phyloP scores from a whole-genome alignment of 2,113 vertebrate species.

The Scortum barcoo region DNA sequence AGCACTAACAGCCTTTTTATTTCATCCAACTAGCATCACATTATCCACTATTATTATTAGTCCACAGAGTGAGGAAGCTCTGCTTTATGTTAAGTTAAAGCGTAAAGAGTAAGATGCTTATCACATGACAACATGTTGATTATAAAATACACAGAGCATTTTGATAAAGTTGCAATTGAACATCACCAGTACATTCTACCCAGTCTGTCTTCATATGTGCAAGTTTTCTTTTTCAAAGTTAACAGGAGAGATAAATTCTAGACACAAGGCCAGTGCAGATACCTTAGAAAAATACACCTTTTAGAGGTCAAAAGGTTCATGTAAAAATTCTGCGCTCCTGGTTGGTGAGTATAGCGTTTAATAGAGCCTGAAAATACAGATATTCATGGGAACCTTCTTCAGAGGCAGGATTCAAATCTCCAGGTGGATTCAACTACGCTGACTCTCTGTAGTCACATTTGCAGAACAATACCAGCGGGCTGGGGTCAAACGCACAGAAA shows the following conservation, averaged over 20 bases:
- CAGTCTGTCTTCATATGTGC: background rate
- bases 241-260: constrained; percentile 3
- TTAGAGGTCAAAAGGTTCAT: constrained; percentile 39
- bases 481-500: constrained; percentile 26
- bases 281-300: constrained; percentile 1
- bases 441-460: constrained; percentile 16
- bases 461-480: constrained; percentile 22
- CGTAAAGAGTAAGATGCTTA: background rate
- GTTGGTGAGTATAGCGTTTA: constrained; percentile 13
- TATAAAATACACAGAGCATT: too few relatives aligned
- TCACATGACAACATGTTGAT: too few relatives aligned
- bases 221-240: background rate
- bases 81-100: background rate
- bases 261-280: constrained; percentile 17
- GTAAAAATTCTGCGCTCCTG: constrained; percentile 32
- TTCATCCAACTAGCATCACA: background rate
- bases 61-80: background rate
- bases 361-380: constrained; percentile 1
- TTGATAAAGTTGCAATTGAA: background rate
- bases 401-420: constrained; percentile 26
- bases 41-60: too few relatives aligned
- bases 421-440: constrained; percentile 28
- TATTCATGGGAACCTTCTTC: constrained; percentile 7
- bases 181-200: background rate
- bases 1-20: background rate